Evolutionary conservation across 2,797 vertebrate genomes (phyloP).

Genomic region (Columba guinea): DNA sequence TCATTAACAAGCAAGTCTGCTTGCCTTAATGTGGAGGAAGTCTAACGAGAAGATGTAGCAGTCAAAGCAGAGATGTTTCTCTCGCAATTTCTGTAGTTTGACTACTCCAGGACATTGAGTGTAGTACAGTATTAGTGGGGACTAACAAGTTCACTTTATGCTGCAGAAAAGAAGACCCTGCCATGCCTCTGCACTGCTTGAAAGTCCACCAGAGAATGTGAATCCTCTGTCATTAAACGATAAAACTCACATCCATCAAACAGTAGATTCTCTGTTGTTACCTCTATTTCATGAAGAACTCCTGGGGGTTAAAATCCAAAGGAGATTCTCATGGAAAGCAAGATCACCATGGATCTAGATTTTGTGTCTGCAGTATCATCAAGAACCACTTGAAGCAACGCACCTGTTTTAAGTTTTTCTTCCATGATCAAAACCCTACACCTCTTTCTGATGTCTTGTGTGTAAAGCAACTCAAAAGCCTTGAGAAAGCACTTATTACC

Average conservation of each 20-base stretch:
- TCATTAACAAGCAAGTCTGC: neutral
- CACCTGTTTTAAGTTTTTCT: neutral
- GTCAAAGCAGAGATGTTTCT: neutral
- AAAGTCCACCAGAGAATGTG: slow-evolving; percentile 2
- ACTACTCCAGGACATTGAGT: neutral
- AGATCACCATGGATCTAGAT: slow-evolving; percentile 42
- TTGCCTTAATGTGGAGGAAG: neutral
- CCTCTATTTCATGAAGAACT: slow-evolving; percentile 32
- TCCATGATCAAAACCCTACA: slow-evolving; percentile 42
- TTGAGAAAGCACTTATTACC: slow-evolving; percentile 29
- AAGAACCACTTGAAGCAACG: slow-evolving; percentile 49
- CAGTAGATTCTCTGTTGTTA: slow-evolving; percentile 1
- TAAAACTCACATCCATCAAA: slow-evolving; percentile 47
- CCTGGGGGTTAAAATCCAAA: slow-evolving; percentile 34
- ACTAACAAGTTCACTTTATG: slow-evolving; percentile 22
- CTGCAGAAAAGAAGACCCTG: neutral
- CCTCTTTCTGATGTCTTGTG: slow-evolving; percentile 32
- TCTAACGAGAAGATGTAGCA: slow-evolving; percentile 9
- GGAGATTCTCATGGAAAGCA: slow-evolving; percentile 16
- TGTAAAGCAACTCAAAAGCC: slow-evolving; percentile 54
- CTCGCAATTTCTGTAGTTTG: neutral
- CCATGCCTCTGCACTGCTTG: neutral
- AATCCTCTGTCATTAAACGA: slow-evolving; percentile 38
- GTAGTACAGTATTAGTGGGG: neutral
- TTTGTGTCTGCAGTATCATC: neutral